Percentiles rank a stretch among this genome's conserved stretches.
phyloP scores from a whole-genome alignment of 2,888 invertebrate species.

The Dusona sp. region DNA sequence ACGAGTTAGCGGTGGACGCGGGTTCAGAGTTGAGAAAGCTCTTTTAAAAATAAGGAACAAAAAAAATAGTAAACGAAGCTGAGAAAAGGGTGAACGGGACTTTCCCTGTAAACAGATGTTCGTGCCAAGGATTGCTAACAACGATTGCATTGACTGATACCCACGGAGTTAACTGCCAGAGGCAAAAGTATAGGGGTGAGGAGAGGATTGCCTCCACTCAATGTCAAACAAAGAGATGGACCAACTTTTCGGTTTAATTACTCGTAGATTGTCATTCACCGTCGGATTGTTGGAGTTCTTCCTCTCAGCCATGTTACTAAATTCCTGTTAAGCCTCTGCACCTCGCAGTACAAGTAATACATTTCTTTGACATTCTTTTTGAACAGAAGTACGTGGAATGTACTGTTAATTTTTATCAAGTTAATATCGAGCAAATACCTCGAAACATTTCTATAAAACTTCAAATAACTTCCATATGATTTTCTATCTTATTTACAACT shows the following conservation, averaged over 20 bases:
- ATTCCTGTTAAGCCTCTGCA: constrained; percentile 5
- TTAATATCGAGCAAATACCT: not conserved
- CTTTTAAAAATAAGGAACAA: constrained; percentile 41
- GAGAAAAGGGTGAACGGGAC: constrained; percentile 59
- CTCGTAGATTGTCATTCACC: constrained; percentile 68
- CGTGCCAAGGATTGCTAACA: constrained; percentile 67
- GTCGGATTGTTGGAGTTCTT: constrained; percentile 53
- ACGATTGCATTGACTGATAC: constrained; percentile 57
- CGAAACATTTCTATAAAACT: too few relatives aligned
- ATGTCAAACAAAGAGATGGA: constrained; percentile 60
- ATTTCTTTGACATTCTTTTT: constrained; percentile 1
- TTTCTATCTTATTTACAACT: too few relatives aligned
- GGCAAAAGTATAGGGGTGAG: constrained; percentile 35
- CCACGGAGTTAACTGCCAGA: constrained; percentile 47
- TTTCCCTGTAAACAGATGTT: constrained; percentile 69
- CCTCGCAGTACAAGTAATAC: not conserved
- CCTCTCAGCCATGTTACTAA: not conserved
- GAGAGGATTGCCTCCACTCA: constrained; percentile 44
- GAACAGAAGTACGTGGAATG: not conserved
- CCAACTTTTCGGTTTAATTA: constrained; percentile 69
- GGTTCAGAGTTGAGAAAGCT: constrained; percentile 45
- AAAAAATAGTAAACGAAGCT: constrained; percentile 46
- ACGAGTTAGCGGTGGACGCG: constrained; percentile 56
- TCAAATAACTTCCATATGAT: too few relatives aligned
- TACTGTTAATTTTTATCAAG: not conserved